phyloP scores from a whole-genome alignment of 2,888 invertebrate genomes.

The Brachyptera putata region DNA sequence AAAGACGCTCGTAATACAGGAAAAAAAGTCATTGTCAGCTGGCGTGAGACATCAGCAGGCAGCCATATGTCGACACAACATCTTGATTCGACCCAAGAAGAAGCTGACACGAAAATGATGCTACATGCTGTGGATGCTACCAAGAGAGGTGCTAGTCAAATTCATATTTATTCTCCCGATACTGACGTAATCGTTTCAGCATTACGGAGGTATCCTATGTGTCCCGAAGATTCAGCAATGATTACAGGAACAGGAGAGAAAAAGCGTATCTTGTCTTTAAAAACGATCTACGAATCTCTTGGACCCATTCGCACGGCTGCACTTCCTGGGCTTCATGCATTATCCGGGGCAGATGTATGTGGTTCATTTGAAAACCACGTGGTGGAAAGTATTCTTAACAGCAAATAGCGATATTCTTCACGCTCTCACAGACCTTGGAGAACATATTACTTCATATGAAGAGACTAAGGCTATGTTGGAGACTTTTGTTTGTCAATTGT shows the following conservation, averaged over 20 bases:
- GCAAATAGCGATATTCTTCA: no score
- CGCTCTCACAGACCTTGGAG: no score
- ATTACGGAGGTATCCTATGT: neutral
- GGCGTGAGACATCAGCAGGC: neutral
- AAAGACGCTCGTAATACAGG: neutral
- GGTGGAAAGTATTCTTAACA: no score
- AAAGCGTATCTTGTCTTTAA: no score
- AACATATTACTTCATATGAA: no score
- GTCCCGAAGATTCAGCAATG: neutral
- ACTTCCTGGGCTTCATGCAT: constrained; percentile 3
- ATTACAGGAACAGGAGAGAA: neutral
- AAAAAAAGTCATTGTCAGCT: neutral
- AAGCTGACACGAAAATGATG: neutral
- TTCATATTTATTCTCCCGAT: neutral
- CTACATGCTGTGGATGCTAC: neutral
- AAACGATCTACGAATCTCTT: no score
- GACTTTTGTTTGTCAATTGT: no score
- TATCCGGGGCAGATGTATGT: constrained; percentile 5
- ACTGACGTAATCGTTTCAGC: neutral
- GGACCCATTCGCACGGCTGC: neutral
- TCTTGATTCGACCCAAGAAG: constrained; percentile 4
- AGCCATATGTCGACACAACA: neutral
- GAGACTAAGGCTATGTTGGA: no score
- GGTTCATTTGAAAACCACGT: no score
- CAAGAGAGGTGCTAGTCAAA: neutral